phyloP scores from a whole-genome alignment of 2,113 vertebrate species.

The Nannospalax galili region DNA sequence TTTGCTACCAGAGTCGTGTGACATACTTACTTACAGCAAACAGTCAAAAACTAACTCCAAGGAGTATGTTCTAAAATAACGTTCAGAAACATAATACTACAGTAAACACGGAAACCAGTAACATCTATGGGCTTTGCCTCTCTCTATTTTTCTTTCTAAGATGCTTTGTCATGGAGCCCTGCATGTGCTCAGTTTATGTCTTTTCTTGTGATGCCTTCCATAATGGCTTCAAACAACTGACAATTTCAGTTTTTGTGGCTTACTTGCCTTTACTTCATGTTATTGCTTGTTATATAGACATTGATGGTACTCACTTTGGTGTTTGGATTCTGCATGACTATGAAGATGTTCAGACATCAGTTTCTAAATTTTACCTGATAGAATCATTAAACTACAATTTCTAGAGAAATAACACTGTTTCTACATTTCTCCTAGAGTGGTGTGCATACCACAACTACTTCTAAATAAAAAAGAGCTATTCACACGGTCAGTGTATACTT shows the following conservation, averaged over 20 bases:
- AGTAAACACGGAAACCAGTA: not conserved
- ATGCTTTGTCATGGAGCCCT: not conserved
- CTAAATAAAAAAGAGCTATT: conserved; percentile 78
- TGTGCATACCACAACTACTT: not conserved
- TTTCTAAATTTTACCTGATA: conserved; percentile 31
- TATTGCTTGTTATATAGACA: not conserved
- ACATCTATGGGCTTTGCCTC: not conserved
- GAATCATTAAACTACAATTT: not conserved
- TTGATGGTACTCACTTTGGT: not conserved
- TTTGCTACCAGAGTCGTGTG: not conserved
- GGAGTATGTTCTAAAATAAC: not conserved
- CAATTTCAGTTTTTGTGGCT: not conserved
- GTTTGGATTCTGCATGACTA: not conserved
- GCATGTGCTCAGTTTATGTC: not conserved
- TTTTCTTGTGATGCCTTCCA: not conserved
- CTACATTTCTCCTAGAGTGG: not conserved
- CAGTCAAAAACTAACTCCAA: not conserved
- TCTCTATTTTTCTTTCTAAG: not conserved
- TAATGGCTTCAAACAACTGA: not conserved
- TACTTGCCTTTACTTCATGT: not conserved
- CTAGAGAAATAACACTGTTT: not conserved
- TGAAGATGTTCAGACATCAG: not conserved
- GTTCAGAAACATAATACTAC: not conserved
- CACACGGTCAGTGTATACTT: conserved; percentile 78
- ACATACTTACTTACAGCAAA: not conserved